Evolutionary conservation across 2,797 vertebrate genomes (phyloP).

Genomic region (Lophotriccus pileatus): DNA sequence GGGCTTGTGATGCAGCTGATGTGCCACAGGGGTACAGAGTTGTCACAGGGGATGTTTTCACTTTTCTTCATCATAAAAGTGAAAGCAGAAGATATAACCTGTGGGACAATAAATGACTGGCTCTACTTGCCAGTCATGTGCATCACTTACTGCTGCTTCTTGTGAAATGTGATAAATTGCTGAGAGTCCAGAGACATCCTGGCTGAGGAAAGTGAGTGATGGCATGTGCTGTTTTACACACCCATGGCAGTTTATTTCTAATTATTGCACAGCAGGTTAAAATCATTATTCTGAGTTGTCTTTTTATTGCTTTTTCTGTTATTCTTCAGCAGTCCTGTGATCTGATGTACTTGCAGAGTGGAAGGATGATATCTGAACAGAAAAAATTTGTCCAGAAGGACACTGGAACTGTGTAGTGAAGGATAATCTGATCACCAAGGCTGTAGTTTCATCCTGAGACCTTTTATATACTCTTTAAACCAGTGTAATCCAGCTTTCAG

Average conservation of each 20-base stretch:
- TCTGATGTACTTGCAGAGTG: not conserved
- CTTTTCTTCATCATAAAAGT: not conserved
- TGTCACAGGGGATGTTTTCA: not conserved
- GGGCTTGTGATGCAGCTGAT: not conserved
- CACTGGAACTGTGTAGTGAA: not conserved
- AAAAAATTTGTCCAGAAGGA: not conserved
- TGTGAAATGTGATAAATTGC: not conserved
- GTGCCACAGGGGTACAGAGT: not conserved
- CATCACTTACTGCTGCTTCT: not conserved
- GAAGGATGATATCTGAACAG: not conserved
- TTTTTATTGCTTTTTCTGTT: not conserved
- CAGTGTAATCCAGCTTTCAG: conserved; percentile 2
- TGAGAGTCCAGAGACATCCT: not conserved
- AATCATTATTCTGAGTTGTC: not conserved
- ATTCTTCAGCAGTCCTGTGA: not conserved
- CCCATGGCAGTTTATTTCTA: not conserved
- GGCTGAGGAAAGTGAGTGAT: not conserved
- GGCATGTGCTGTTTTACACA: not conserved
- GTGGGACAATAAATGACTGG: not conserved
- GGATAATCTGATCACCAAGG: not conserved
- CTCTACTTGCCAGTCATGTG: not conserved
- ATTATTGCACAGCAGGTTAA: not conserved
- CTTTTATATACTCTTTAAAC: not conserved
- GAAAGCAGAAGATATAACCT: not conserved
- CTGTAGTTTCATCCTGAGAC: not conserved